These are phyloP conservation scores for Drosophila lini DNA, from an alignment of 1,140 invertebrate genomes.

Conservation along the genomic window DNA sequence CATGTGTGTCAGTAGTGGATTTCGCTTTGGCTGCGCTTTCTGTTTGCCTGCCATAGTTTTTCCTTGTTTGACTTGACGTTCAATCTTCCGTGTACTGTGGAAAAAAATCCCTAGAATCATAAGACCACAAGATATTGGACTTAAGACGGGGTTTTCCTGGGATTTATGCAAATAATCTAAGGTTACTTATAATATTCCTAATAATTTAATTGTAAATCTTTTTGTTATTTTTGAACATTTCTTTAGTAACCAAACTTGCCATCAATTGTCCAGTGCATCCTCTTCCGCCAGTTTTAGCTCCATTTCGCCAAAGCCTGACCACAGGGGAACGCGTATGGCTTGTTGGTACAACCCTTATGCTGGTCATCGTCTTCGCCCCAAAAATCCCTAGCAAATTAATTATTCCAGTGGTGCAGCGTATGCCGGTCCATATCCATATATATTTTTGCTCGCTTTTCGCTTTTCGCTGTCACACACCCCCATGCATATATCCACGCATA, in stretches of 20 bases:
- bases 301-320: constrained; percentile 4
- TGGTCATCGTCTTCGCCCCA: constrained; percentile 6
- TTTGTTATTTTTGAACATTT: background rate
- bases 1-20: constrained; percentile 73
- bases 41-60: constrained; percentile 45
- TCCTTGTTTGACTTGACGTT: constrained; percentile 39
- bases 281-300: background rate
- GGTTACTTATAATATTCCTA: too few relatives aligned
- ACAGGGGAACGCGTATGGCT: background rate
- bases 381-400: constrained; percentile 32
- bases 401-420: constrained; percentile 25
- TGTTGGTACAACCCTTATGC: constrained; percentile 13
- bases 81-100: constrained; percentile 30
- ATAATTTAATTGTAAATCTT: too few relatives aligned
- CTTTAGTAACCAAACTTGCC: background rate
- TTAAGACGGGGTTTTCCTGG: background rate
- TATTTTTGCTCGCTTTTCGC: constrained; percentile 16
- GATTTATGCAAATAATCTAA: too few relatives aligned
- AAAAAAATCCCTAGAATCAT: background rate
- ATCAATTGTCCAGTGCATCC: background rate
- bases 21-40: constrained; percentile 60
- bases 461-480: constrained; percentile 27
- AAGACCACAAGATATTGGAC: background rate
- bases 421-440: constrained; percentile 20
- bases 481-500: constrained; percentile 43